Evolutionary conservation across 2,797 vertebrate genomes (phyloP).

Genomic region (Cephalopachus bancanus): DNA sequence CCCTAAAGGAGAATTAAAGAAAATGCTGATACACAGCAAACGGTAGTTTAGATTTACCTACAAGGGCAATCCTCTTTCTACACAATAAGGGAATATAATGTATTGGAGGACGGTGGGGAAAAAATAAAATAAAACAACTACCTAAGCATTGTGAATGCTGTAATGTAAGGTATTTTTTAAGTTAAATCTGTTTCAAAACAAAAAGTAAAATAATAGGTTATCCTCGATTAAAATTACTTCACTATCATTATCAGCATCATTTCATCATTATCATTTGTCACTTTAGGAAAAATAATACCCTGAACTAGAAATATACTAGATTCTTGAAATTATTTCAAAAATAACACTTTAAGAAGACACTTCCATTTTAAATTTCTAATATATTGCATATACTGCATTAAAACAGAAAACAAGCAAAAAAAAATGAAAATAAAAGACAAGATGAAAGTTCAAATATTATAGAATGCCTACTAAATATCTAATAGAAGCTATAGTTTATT

Average conservation of each 20-base stretch:
- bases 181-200: neutral
- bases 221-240: neutral
- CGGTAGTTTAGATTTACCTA: conserved; percentile 58
- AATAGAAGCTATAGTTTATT: neutral
- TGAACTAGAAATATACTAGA: neutral
- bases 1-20: conserved; percentile 73
- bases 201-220: neutral
- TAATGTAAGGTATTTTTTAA: neutral
- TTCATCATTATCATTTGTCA: neutral
- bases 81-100: conserved; percentile 6
- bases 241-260: neutral
- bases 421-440: neutral
- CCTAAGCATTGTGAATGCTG: neutral
- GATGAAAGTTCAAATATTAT: neutral
- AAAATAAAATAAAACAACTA: neutral
- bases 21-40: conserved; percentile 69
- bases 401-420: neutral
- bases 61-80: conserved; percentile 49
- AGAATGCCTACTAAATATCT: no score
- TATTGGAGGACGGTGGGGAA: neutral
- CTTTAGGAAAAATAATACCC: neutral
- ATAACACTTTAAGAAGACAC: neutral
- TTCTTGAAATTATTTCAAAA: neutral
- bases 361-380: neutral
- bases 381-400: neutral